Conservation (phyloP, 2,113 vertebrate genomes). For the Eupsittula cactorum region DNA sequence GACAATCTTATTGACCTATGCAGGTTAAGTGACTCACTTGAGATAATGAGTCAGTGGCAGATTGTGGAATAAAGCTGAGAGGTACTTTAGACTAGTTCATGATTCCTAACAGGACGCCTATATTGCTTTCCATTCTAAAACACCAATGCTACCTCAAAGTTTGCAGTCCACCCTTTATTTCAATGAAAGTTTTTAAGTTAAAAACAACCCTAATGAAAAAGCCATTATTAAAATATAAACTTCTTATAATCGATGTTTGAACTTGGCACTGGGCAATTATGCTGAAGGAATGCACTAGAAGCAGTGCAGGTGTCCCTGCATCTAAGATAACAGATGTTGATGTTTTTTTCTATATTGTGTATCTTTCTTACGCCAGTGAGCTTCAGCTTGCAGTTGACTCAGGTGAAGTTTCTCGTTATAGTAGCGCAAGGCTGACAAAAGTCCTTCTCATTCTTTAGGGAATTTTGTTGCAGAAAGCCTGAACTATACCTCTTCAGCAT, state of each 20-base stretch:
- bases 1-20: neutral
- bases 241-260: neutral
- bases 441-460: neutral
- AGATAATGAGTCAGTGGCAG: constrained; percentile 1
- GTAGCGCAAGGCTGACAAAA: neutral
- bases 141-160: neutral
- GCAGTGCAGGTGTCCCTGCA: neutral
- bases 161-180: neutral
- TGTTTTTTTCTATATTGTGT: neutral
- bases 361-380: neutral
- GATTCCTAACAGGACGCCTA: neutral
- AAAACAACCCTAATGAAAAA: neutral
- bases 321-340: neutral
- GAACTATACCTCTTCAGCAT: neutral
- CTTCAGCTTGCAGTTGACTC: neutral
- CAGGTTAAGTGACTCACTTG: constrained; percentile 11
- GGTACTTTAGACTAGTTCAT: neutral
- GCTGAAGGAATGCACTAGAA: neutral
- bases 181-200: neutral
- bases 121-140: neutral
- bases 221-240: neutral
- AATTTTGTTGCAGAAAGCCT: neutral
- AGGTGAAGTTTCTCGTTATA: neutral
- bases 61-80: neutral
- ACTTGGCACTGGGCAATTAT: neutral